Base-by-base conservation (phyloP, 2,888 invertebrate genomes). In the Melieria omissa region DNA sequence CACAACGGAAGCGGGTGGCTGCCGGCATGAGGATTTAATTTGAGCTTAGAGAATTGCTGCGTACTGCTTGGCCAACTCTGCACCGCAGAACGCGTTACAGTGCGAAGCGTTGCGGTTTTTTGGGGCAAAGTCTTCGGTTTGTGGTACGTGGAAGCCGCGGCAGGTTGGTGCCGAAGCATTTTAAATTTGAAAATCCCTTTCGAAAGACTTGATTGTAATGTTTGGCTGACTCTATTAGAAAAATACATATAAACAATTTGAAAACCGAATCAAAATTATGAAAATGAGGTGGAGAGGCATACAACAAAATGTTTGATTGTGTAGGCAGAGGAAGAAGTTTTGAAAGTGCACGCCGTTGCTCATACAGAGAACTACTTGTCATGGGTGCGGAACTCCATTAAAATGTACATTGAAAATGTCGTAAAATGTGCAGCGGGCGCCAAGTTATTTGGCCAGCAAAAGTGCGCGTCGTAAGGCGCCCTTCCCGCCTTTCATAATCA, bases 211-310 rank as follows among this genome's bases (percentile, higher is more conserved):
- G 66, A 74, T 68, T 65, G 68, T 61, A 73, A 72, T 74, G 63
- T 79, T 80, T 80, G 81, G 79, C 78, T 80, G 79, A 80, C 77
- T 79, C 79, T 29, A 29, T 1, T 29, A 29, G 29, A 29, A 29
- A 79, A 79, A 61, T 47, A 76, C 73, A 78, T 16, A 78, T 76
- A 73, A 75, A 78, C 76, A 73, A 69, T 68, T 74, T 75, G 69
- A 77, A 78, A 70, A 57, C 57, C 58, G 60, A 70, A 65, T 52
- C 29, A 70, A 55, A 65, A 75, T 65, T 75, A 77, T 41, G 12
- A 55, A 46, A 46, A 41, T 54, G 45, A 57, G 42, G 58, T 8
- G 12, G 5, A 14, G 12, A 14, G 12, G 52, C 5, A 52, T 8
- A n/a, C 1, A 9, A n/a, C 52, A n/a, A 52, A 9, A 3, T 49